These are phyloP conservation scores for Meandrina meandrites DNA, from an alignment of 92 coral and sea anemone genomes.

Conservation along the genomic window DNA sequence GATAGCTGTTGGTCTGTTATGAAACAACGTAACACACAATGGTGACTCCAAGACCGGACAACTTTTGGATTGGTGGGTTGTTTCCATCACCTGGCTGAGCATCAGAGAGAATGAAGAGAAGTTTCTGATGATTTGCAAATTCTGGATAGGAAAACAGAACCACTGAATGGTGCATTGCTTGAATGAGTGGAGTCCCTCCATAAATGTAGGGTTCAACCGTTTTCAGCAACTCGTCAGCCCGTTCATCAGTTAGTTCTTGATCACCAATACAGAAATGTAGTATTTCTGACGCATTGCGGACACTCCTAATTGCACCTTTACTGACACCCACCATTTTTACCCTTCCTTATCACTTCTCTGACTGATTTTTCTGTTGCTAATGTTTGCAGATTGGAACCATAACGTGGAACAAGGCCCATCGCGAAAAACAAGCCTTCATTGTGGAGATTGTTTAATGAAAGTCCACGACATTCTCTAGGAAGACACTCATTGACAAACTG, in stretches of 20 bases:
- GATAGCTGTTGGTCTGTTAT: conserved; percentile 14
- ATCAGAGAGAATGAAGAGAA: conserved; percentile 62
- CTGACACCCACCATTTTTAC: neutral
- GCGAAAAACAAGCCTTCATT: neutral
- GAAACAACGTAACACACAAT: conserved; percentile 58
- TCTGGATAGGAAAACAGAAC: conserved; percentile 25
- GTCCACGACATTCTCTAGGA: conserved; percentile 34
- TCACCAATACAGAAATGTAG: conserved; percentile 56
- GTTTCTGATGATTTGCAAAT: conserved; percentile 37
- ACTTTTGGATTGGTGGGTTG: neutral
- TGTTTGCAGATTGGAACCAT: neutral
- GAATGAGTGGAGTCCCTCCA: conserved; percentile 53
- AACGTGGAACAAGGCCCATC: too few species aligned
- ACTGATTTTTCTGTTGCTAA: conserved; percentile 6
- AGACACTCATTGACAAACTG: conserved; percentile 41
- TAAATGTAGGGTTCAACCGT: conserved; percentile 57
- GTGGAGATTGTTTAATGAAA: neutral
- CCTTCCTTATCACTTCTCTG: conserved; percentile 41
- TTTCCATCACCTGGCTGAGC: conserved; percentile 53
- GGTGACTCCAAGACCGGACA: conserved; percentile 31
- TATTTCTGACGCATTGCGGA: conserved; percentile 49
- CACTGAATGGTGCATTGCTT: conserved; percentile 24
- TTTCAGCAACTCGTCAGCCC: conserved; percentile 41
- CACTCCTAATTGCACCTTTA: conserved; percentile 44
- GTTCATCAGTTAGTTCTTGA: conserved; percentile 41